These are phyloP conservation scores for Meloe dianella DNA, from an alignment of 2,888 invertebrate genomes.

Conservation along the genomic window DNA sequence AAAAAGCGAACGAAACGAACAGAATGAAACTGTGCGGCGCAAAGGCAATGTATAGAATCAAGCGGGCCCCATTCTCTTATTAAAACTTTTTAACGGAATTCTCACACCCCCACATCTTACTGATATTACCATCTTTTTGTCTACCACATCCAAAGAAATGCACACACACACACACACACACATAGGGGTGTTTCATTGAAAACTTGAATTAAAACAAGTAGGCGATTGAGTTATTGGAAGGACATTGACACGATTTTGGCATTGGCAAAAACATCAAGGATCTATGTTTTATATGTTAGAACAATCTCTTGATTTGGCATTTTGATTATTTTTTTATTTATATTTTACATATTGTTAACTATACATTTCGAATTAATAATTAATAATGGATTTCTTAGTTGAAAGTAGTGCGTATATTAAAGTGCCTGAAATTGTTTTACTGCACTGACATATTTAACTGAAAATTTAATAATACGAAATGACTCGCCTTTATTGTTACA, in stretches of 20 bases:
- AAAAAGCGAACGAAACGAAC: constrained; percentile 55
- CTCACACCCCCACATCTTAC: constrained; percentile 38
- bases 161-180: constrained; percentile 28
- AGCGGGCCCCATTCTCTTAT: constrained; percentile 52
- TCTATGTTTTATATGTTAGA: neutral
- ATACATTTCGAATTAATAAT: no score
- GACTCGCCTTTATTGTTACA: constrained; percentile 54
- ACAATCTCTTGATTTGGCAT: no score
- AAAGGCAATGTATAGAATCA: neutral
- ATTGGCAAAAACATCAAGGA: neutral
- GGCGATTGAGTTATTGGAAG: constrained; percentile 50
- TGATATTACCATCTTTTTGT: neutral
- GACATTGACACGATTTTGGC: neutral
- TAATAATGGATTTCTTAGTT: no score
- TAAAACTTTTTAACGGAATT: constrained; percentile 59
- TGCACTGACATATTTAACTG: no score
- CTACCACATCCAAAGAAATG: constrained; percentile 50
- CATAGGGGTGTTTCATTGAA: constrained; percentile 54
- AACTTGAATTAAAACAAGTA: constrained; percentile 59
- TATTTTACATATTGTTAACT: no score
- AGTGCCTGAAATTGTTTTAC: no score
- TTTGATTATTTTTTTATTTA: no score
- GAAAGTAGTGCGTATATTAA: no score
- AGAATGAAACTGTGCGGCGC: neutral
- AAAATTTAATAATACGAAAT: constrained; percentile 55